phyloP scores from a whole-genome alignment of 2,113 vertebrate genomes.

The Pholis gunnellus region DNA sequence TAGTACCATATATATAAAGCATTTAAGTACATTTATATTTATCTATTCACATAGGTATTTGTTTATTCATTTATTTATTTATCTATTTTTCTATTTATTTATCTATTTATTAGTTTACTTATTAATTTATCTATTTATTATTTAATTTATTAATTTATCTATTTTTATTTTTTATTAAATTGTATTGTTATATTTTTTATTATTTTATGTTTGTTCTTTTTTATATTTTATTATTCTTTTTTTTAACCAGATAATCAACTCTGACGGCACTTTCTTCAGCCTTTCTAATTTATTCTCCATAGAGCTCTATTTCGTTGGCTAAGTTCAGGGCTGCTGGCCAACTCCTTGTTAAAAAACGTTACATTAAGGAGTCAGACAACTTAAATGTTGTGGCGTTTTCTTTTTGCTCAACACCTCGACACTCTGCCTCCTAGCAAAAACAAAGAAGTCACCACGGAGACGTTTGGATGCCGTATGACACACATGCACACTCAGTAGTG shows the following conservation, averaged over 20 bases:
- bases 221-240: too few species aligned
- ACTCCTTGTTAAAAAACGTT: not conserved
- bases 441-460: not conserved
- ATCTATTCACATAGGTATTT: not conserved
- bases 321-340: not conserved
- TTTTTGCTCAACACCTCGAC: not conserved
- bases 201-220: too few species aligned
- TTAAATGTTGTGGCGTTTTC: not conserved
- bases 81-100: not conserved
- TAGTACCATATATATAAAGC: not conserved
- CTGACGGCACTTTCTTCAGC: slow-evolving; percentile 1
- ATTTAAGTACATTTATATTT: not conserved
- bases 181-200: too few species aligned
- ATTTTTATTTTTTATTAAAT: not conserved
- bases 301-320: not conserved
- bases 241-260: not conserved
- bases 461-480: not conserved
- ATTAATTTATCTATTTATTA: not conserved
- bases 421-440: not conserved
- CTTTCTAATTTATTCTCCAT: slow-evolving; percentile 19
- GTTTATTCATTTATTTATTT: not conserved
- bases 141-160: not conserved
- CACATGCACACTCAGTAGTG: not conserved
- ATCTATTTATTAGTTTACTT: not conserved
- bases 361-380: not conserved